Evolutionary conservation across 2,113 vertebrate genomes (phyloP).

Genomic region (Morone chrysops): DNA sequence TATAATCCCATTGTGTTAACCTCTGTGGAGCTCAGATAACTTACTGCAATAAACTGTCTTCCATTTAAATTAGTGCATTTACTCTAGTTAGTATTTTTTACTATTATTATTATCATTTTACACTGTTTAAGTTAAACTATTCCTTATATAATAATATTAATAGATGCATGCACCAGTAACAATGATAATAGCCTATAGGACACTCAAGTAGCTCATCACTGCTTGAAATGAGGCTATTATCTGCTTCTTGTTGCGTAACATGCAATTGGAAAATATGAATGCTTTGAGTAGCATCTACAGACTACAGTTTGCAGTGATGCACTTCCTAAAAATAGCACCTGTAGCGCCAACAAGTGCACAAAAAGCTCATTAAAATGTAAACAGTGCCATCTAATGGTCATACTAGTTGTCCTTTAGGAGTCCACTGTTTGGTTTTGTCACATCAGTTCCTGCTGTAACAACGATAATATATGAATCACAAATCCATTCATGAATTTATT

Average conservation of each 20-base stretch:
- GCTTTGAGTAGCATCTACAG: constrained; percentile 41
- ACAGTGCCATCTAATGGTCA: constrained; percentile 60
- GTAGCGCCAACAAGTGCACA: not conserved
- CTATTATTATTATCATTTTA: not conserved
- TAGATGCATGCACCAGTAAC: not conserved
- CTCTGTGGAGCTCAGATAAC: not conserved
- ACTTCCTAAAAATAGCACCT: constrained; percentile 50
- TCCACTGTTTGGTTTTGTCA: not conserved
- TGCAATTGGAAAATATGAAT: constrained; percentile 31
- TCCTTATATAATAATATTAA: not conserved
- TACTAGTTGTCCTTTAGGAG: not conserved
- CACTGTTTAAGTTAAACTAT: not conserved
- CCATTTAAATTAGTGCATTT: not conserved
- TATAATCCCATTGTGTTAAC: not conserved
- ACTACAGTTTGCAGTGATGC: constrained; percentile 23
- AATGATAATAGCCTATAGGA: not conserved
- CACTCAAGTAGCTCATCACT: not conserved
- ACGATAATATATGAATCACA: not conserved
- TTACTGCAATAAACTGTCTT: not conserved
- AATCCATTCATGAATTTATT: not conserved
- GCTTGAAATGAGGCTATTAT: constrained; percentile 27
- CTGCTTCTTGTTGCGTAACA: constrained; percentile 43
- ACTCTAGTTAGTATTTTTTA: too few relatives aligned
- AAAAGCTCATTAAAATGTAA: constrained; percentile 32
- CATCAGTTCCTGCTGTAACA: not conserved